These are phyloP conservation scores for Galaxias olidus DNA, from an alignment of 2,797 vertebrate genomes.

Conservation along the genomic window DNA sequence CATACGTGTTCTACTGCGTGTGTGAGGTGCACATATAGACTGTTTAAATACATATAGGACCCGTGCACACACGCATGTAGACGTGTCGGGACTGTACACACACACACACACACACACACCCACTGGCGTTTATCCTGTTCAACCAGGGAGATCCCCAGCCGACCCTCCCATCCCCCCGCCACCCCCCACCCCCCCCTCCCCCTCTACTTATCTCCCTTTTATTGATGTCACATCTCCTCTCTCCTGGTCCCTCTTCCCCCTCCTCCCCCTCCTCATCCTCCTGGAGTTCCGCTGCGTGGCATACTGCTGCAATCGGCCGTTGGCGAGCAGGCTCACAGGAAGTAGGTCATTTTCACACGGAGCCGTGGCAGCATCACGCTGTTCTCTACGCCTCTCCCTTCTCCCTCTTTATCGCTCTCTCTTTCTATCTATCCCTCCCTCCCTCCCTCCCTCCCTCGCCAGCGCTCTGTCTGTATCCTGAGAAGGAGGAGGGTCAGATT, in stretches of 20 bases:
- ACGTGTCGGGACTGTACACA: constrained; percentile 20
- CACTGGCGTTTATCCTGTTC: constrained; percentile 26
- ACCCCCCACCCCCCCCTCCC: no score
- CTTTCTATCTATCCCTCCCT: background rate
- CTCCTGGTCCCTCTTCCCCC: constrained; percentile 30
- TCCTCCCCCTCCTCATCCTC: constrained; percentile 7
- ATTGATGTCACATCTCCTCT: constrained; percentile 47
- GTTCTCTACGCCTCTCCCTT: constrained; percentile 48
- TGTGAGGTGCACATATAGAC: background rate
- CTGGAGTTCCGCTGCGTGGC: constrained; percentile 42
- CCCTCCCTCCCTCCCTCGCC: no score
- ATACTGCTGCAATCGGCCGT: constrained; percentile 61
- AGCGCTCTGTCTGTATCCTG: constrained; percentile 56
- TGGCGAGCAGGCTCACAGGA: constrained; percentile 67
- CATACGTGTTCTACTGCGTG: background rate
- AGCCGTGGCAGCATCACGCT: constrained; percentile 62
- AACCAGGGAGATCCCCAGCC: constrained; percentile 32
- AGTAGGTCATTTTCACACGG: constrained; percentile 77
- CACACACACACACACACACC: constrained; percentile 9
- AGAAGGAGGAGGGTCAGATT: constrained; percentile 23
- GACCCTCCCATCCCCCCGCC: no score
- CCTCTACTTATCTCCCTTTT: constrained; percentile 58
- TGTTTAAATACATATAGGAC: no score
- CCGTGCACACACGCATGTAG: background rate
- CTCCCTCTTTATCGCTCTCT: constrained; percentile 18